A percentile compares a stretch with the other conserved stretches of the same genome.
Conservation (phyloP, 2,888 invertebrate genomes). For the Clostera curtula region DNA sequence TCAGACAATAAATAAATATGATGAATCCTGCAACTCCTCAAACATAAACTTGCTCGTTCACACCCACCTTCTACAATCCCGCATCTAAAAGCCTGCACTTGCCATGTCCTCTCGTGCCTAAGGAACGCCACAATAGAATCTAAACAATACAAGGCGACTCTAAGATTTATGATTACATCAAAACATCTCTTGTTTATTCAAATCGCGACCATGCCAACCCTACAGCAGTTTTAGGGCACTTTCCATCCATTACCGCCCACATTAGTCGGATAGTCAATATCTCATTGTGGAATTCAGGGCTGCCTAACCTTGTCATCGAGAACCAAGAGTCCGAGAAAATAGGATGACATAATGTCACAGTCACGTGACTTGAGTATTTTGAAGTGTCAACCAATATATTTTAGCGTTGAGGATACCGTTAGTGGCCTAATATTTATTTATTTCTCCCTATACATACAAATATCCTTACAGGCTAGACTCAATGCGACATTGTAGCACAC, state of each 20-base stretch:
- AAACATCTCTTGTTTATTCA: slow-evolving; percentile 25
- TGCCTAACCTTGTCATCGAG: background rate
- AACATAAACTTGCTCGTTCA: no score
- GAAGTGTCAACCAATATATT: background rate
- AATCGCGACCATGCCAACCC: slow-evolving; percentile 23
- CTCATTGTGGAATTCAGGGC: slow-evolving; percentile 41
- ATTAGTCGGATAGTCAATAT: slow-evolving; percentile 46
- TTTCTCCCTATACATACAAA: no score
- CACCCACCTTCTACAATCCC: background rate
- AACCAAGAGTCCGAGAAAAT: background rate
- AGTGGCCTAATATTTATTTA: no score
- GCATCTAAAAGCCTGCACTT: background rate
- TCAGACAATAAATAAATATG: no score
- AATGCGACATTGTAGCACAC: no score
- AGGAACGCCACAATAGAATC: slow-evolving; percentile 13
- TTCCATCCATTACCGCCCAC: slow-evolving; percentile 63
- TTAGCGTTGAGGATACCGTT: no score
- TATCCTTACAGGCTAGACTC: no score
- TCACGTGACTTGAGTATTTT: no score
- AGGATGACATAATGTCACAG: background rate
- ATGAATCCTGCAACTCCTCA: no score
- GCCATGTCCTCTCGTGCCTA: slow-evolving; percentile 1
- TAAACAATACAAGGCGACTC: slow-evolving; percentile 12
- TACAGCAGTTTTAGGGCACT: slow-evolving; percentile 38
- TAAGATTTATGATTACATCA: slow-evolving; percentile 21